Conservation (phyloP, 2,888 invertebrate species). For the Alloscopus bannaensis region DNA sequence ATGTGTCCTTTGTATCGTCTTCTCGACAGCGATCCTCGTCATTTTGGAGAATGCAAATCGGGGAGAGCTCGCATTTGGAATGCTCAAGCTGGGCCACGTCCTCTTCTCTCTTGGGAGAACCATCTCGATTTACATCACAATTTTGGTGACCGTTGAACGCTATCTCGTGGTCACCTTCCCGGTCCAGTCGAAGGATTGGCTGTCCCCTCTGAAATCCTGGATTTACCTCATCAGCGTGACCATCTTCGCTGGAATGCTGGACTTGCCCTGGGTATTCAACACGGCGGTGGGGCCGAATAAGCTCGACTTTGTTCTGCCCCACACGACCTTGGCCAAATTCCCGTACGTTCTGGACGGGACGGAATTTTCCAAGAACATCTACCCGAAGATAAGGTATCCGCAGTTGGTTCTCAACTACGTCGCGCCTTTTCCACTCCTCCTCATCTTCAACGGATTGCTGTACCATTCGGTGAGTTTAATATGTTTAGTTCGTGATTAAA, state of each 20-base stretch:
- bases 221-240: background rate
- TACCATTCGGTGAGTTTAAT: constrained; percentile 31
- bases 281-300: background rate
- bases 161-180: constrained; percentile 16
- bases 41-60: constrained; percentile 31
- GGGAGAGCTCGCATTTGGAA: background rate
- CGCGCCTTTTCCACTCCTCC: constrained; percentile 35
- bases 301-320: background rate
- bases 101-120: constrained; percentile 19
- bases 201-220: background rate
- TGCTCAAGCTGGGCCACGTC: background rate
- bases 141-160: constrained; percentile 10
- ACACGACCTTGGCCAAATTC: constrained; percentile 1
- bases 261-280: background rate
- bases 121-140: constrained; percentile 3
- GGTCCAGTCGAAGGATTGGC: background rate
- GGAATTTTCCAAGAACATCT: constrained; percentile 10
- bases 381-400: constrained; percentile 22
- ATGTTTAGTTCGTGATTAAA: no score
- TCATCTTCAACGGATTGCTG: constrained; percentile 36
- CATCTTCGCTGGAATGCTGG: background rate
- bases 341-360: constrained; percentile 24
- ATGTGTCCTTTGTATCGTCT: constrained; percentile 28
- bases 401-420: constrained; percentile 24
- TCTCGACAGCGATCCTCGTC: constrained; percentile 5